A percentile compares a stretch with the other conserved stretches of the same genome.
These are phyloP conservation scores for Collichthys lucidus DNA, from an alignment of 2,113 vertebrate genomes.

Conservation along the genomic window DNA sequence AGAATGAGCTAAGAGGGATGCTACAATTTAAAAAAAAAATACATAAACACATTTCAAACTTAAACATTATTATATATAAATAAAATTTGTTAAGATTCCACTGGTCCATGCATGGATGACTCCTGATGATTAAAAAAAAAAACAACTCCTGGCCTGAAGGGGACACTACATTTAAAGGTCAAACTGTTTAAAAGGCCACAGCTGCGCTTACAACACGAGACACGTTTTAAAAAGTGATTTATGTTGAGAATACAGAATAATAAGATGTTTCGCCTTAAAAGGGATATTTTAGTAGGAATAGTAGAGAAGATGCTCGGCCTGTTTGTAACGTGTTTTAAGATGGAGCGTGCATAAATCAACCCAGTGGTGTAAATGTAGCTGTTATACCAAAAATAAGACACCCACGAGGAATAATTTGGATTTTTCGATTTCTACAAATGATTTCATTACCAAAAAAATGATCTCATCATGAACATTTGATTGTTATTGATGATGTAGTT, in stretches of 20 bases:
- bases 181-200: slow-evolving; percentile 65
- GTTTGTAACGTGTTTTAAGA: background rate
- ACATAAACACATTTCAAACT: background rate
- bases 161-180: slow-evolving; percentile 65
- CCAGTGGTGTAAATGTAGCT: background rate
- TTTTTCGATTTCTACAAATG: background rate
- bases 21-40: background rate
- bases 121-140: slow-evolving; percentile 47
- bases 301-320: background rate
- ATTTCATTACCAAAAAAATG: background rate
- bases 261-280: slow-evolving; percentile 10
- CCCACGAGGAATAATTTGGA: background rate
- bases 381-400: background rate
- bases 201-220: background rate
- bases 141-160: slow-evolving; percentile 52
- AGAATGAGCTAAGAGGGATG: background rate
- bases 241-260: slow-evolving; percentile 22
- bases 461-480: background rate
- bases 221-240: slow-evolving; percentile 36
- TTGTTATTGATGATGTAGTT: background rate
- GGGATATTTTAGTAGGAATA: background rate
- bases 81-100: background rate
- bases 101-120: background rate
- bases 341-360: background rate
- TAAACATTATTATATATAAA: background rate